Evolutionary conservation across 2,113 vertebrate species (phyloP), one percentile per base, ranked within the genome.

Genomic region (Macroglossus sobrinus): DNA sequence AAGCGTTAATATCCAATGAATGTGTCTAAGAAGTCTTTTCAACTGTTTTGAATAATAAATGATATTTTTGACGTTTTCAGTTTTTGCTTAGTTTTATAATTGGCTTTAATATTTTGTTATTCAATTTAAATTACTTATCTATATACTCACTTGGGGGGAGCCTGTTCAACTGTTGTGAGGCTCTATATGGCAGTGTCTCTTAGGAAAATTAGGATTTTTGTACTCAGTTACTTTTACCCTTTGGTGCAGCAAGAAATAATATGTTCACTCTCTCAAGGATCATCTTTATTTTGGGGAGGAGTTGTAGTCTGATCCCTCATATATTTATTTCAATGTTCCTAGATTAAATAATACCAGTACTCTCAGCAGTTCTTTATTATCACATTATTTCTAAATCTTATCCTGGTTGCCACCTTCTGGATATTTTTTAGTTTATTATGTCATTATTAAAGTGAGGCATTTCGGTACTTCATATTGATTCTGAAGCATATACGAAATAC

Each of bases 1-100:
- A n/a, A 95, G 18, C 7, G 69, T 89, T 93, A 92, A 69, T 4
- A 40, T 95, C 28, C 57, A 93, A 74, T 87, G 21, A 57, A 64
- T 93, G 30, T 89, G 43, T 55, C n/a, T 89, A 89, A 95, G 57
- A 91, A 84, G 18, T 74, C 4, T 87, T 93, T 76, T 94, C 38
- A 92, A 85, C 75, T 79, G 2, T 95, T 95, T 93, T 69, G 33
- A 96, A 74, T 92, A 92, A 93, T 92, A 81, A 90, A 66, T 85
- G 26, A 84, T 64, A 63, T 30, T n/a, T 84, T 94, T 93, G 40
- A 61, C 47, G 78, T 96, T 90, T 89, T 21, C 79, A 16, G 80
- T 22, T 79, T 87, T 91, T 84, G 33, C 71, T 97, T 96, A 87
- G 33, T 79, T 97, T 97, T 97, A 57, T 89, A 71, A 88, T 88